Evolutionary conservation across 2,797 vertebrate genomes (phyloP).

Genomic region (Morelia viridis): DNA sequence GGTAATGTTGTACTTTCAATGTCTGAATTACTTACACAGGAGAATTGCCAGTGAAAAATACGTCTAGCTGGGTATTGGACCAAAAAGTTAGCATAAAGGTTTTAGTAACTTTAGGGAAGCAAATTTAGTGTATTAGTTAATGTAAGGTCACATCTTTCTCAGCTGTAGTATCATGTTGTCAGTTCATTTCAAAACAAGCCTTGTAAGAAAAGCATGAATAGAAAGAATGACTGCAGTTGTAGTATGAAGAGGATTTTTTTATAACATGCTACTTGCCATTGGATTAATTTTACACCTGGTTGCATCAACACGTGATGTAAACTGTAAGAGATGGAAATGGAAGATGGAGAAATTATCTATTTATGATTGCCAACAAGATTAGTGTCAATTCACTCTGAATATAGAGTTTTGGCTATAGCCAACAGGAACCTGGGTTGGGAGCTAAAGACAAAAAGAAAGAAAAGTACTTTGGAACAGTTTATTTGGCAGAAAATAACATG

Average conservation of each 20-base stretch:
- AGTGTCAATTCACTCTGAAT: not conserved
- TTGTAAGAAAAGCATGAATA: not conserved
- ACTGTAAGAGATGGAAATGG: not conserved
- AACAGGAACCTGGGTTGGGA: not conserved
- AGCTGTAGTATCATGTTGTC: not conserved
- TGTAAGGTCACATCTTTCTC: constrained; percentile 10
- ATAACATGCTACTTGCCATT: not conserved
- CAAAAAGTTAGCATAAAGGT: constrained; percentile 37
- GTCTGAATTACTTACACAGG: constrained; percentile 2
- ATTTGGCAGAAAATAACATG: not conserved
- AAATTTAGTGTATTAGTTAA: constrained; percentile 5
- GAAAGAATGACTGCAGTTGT: not conserved
- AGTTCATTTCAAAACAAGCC: constrained; percentile 19
- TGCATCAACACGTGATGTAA: not conserved
- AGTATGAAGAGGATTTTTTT: not conserved
- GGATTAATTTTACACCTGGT: constrained; percentile 1
- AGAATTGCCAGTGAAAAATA: constrained; percentile 10
- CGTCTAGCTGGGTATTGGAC: constrained; percentile 1
- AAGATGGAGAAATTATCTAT: not conserved
- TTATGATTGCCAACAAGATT: not conserved
- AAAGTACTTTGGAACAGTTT: too few species aligned
- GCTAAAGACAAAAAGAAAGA: not conserved
- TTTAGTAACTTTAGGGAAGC: constrained; percentile 22
- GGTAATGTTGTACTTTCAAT: not conserved
- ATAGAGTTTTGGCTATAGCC: not conserved